Base-by-base conservation (phyloP, 2,797 vertebrate species). In the Karalla daura region DNA sequence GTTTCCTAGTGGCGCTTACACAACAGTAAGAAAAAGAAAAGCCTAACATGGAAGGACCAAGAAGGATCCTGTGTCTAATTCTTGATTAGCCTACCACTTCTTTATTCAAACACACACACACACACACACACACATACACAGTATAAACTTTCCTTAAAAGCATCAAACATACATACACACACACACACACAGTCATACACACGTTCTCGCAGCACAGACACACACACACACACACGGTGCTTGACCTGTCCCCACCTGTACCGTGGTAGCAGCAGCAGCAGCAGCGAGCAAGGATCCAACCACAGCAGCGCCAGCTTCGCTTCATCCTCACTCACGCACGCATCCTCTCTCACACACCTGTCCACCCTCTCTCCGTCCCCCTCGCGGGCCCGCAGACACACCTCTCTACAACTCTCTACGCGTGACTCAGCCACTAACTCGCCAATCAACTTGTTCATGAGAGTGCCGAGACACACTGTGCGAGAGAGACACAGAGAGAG, bases 191-290 rank as follows among this genome's bases (percentile, higher is more conserved):
- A 50, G 2, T 5, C 3, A 52, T 5, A 9, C 5, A 32, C 27
- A 21, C 32, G 28, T 47, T n/a, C 27, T 44, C 36, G 25, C n/a
- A 5, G 13, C 18, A 51, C 30, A 32, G 12, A 13, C 21, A 47
- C 50, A 61, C 59, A 27, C 61, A 56, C 27, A 50, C 8, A 6
- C 37, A 15, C 24, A n/a, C 5, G 15, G 7, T n/a, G 56, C 20
- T 24, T 27, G 10, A 25, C 44, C 8, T 32, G 0, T 10, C 52
- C 87, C 73, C 84, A 90, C 89, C 87, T 87, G 85, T 35, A 13
- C 55, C 67, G 0, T 58, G 9, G 80, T 45, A 82, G 76, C 78
- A 89, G 84, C 84, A 90, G 86, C 80, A 85, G 80, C 86, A 87
- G 78, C 84, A 87, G 66, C 65, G 85, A 55, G 54, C 2, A 13